Base-by-base conservation (phyloP, 2,113 vertebrate species). In the Serilophus lunatus region DNA sequence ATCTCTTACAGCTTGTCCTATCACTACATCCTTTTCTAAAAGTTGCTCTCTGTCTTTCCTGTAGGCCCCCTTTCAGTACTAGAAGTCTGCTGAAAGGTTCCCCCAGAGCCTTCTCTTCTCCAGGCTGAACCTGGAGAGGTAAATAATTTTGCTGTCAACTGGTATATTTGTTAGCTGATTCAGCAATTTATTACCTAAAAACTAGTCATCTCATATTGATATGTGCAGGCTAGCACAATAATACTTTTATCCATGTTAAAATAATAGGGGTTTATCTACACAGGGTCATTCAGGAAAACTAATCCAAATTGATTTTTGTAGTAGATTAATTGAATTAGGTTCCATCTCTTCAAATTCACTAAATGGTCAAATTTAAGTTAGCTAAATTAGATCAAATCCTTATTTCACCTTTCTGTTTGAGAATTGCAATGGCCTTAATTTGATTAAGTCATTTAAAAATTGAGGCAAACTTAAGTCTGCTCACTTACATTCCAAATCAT, bases 291-390 rank as follows among this genome's bases (percentile, higher is more conserved):
- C 81, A 71, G 69, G 80, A 84, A 93, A 91, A 86, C 61, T 93
- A 95, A 97, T 95, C 91, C 91, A 79, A 96, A 95, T 93, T 79
- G 94, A 96, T 97, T 95, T 95, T 96, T 86, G 87, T 95, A 95
- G 83, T 91, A 87, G 83, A 92, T 92, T 84, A 86, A 93, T 95
- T 91, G 79, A 91, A 93, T 93, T 79, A 84, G n/a, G 76, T 84
- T 76, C 82, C 56, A 75, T 80, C 76, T 90, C 86, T 93, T 86
- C 0, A 2, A 88, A 92, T 97, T 93, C 72, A 51, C 71, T 78
- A 83, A 78, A 51, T 44, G 31, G 18, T 35, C 56, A 78, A 86
- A 87, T 96, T 68, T 72, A 63, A 91, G 77, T 75, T 84, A 69
- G 83, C 84, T 92, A 93, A 92, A 96, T 97, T 93, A 86, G 76